Conservation (phyloP, 1,140 invertebrate species). For the Drosophila ananassae region DNA sequence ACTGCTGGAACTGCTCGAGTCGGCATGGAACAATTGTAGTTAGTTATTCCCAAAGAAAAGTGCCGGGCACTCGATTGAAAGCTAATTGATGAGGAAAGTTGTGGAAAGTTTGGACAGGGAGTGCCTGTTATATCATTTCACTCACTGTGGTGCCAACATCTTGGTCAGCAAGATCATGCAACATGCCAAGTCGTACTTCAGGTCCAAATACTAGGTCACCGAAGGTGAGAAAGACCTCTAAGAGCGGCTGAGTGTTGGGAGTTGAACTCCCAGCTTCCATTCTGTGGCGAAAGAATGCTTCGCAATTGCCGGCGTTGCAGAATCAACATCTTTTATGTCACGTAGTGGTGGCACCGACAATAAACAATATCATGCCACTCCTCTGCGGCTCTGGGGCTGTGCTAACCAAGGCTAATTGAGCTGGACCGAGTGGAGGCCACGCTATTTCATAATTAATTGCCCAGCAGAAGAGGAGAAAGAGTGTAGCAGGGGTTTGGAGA, state of each 20-base stretch:
- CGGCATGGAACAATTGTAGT: constrained; percentile 67
- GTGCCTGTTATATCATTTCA: too few species aligned
- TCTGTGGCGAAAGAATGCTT: constrained; percentile 58
- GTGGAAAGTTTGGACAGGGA: not conserved
- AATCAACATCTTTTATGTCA: constrained; percentile 66
- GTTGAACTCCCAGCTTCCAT: not conserved
- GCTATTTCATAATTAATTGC: constrained; percentile 44
- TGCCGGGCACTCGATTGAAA: constrained; percentile 13
- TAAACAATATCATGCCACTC: constrained; percentile 10
- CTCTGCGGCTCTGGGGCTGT: constrained; percentile 13
- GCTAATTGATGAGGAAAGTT: constrained; percentile 28
- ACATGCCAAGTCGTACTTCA: too few species aligned
- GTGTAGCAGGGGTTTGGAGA: not conserved
- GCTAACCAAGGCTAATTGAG: constrained; percentile 50
- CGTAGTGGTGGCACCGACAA: constrained; percentile 30
- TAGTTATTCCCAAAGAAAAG: constrained; percentile 69
- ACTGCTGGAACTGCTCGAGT: constrained; percentile 2
- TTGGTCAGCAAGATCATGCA: too few species aligned
- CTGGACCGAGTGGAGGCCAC: constrained; percentile 35
- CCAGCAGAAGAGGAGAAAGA: constrained; percentile 19
- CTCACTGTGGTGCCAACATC: not conserved
- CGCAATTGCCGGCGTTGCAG: constrained; percentile 41
- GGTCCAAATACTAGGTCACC: not conserved
- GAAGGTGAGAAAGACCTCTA: constrained; percentile 8
- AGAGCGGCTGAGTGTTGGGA: not conserved